Evolutionary conservation across 2,888 invertebrate genomes (phyloP), one percentile per base, ranked within the genome.

Genomic region (Diarsia mendica): DNA sequence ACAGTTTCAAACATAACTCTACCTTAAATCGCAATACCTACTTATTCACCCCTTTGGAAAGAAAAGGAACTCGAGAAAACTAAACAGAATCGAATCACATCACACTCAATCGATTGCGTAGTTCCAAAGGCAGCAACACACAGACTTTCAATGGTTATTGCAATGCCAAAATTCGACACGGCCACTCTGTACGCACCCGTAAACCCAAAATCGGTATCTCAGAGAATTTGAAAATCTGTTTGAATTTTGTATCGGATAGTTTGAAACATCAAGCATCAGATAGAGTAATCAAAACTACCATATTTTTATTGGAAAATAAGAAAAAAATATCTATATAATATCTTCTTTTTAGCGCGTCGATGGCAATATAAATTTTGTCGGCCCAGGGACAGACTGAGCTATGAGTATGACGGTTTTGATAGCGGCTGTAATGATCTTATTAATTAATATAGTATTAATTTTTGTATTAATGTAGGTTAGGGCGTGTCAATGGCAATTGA

Each of bases 21-120:
- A 72, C 23, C 20, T 13, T 49, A 28, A 79, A 79, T 65, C 15
- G 23, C 20, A 69, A 51, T 15, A 60, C 49, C 60, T 53, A 51
- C 63, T 65, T 81, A 39, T 5, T 69, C 28, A 33, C 48, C 20
- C 48, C 20, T 23, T 5, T 44, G 64, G 0, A 23, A 23, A 55
- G 23, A 55, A 79, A 85, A 67, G 60, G 60, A 85, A 85, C 75
- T 64, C 49, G 46, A 11, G 10, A 53, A 68, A n/a, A 39, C 18
- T 23, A 53, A 33, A 53, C 39, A 33, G 58, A 65, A 83, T 49
- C 55, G 33, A 55, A 61, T 60, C 18, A 55, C 51, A 61, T 60
- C 18, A 55, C 51, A 33, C 33, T 8, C 46, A 39, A 58, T 75
- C 55, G 77, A 85, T 75, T 58, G 72, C 80, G 61, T 58, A 10